Evolutionary conservation across 2,113 vertebrate species (phyloP), one percentile per base, ranked within the genome.

Genomic region (Brachypteracias leptosomus): DNA sequence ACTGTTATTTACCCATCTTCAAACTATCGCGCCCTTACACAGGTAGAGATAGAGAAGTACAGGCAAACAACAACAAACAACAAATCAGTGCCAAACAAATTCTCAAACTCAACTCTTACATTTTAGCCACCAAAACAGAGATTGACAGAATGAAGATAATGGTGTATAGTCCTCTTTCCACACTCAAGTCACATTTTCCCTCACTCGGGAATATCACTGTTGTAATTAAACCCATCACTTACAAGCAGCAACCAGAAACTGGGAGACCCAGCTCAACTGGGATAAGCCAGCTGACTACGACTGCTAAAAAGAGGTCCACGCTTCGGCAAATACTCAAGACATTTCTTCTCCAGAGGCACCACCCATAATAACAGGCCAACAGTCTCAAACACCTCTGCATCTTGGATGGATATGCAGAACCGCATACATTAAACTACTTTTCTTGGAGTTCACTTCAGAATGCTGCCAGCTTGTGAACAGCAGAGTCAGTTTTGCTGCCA

Each of bases 391-490:
- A 90, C 85, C 82, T 86, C 93, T 86, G 81, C 78, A 28, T 51
- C 44, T 91, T 91, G 93, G 86, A 94, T 20, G 85, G 86, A 25
- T 75, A 71, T 7, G 25, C 79, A 85, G 82, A 86, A 83, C 79
- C 10, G 7, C 94, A 94, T 75, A 54, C 42, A 89, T 94, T 93
- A 89, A 58, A 83, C 44, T 92, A 40, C 86, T 74, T 85, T 86
- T 90, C 84, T 88, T 79, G 84, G 91, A 96, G 93, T 79, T 94
- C 81, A 74, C 83, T 92, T 47, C 28, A 91, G 90, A 95, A 89
- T 57, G 85, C 89, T 97, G 96, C 96, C 97, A 98, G 90, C 96
- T 95, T 96, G 91, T 95, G 94, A 97, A 96, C 95, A 96, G 93
- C 91, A 93, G 92, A 96, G 87, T 74, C 73, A 21, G 74, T 70